These are phyloP conservation scores for Halesus radiatus DNA, from an alignment of 1,140 invertebrate genomes.

Conservation along the genomic window DNA sequence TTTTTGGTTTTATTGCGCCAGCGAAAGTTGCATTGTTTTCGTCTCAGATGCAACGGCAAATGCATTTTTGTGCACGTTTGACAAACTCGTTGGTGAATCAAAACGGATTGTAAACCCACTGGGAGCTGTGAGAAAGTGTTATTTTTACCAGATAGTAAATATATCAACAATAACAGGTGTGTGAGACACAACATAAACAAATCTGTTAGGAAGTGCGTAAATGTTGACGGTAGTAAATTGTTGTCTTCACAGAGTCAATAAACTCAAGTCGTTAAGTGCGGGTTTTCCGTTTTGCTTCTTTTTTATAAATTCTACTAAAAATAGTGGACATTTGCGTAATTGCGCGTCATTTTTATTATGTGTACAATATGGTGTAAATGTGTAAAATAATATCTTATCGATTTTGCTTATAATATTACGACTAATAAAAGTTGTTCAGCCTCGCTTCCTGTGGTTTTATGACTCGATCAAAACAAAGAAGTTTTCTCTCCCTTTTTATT, in stretches of 20 bases:
- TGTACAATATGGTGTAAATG: constrained; percentile 28
- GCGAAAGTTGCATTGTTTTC: constrained; percentile 46
- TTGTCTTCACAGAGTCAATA: not conserved
- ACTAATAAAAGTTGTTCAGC: too few species aligned
- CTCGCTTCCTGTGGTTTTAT: too few species aligned
- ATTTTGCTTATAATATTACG: not conserved
- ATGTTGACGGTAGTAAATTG: constrained; percentile 27
- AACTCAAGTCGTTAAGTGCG: not conserved
- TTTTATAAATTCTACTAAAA: not conserved
- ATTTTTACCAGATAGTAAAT: not conserved
- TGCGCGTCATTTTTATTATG: constrained; percentile 6
- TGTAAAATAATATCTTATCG: not conserved
- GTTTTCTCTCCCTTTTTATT: not conserved
- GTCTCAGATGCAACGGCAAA: constrained; percentile 34
- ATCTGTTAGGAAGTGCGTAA: constrained; percentile 19
- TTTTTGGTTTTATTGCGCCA: constrained; percentile 6
- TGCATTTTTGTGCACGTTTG: constrained; percentile 42
- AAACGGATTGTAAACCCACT: not conserved
- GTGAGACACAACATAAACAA: constrained; percentile 39
- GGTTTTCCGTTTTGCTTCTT: not conserved
- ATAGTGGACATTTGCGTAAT: not conserved
- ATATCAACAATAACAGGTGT: constrained; percentile 46
- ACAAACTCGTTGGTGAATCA: not conserved
- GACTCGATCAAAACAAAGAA: not conserved
- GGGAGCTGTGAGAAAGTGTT: not conserved